Base-by-base conservation (phyloP, 2,888 invertebrate species). In the Rhabditoides inermis region DNA sequence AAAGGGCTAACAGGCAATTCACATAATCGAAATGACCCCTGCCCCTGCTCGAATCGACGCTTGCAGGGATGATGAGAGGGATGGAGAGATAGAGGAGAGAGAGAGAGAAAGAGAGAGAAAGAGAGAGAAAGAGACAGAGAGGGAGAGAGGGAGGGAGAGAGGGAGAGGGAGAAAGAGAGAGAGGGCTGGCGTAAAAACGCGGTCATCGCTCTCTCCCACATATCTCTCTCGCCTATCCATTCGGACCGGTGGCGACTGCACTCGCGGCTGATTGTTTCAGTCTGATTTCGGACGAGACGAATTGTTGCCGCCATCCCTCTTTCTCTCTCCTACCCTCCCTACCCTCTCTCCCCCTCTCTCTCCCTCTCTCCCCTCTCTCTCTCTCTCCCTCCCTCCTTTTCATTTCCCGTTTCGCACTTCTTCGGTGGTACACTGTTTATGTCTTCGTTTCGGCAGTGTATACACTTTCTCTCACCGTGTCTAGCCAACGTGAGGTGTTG, bases 1-100 rank as follows among this genome's bases (percentile, higher is more conserved):
- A 36, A 36, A 18, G 46, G 45, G 42, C 46, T 46, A 47, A 54
- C 50, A 54, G 35, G 50, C 49, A 47, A 54, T 54, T 39, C 45
- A 46, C 28, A 26, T 30, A 7, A 20, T 36, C 48, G 48, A n/a
- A n/a, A n/a, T n/a, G n/a, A n/a, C n/a, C n/a, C n/a, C n/a, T n/a
- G n/a, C n/a, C n/a, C n/a, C n/a, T n/a, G n/a, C n/a, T n/a, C n/a
- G n/a, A n/a, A n/a, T n/a, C n/a, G n/a, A n/a, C n/a, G n/a, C n/a
- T n/a, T n/a, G 18, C 7, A 39, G 40, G 20, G 40, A 20, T 12
- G 18, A 18, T 15, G 39, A 39, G 39, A 20, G 39, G 18, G 20
- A 39, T 6, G 18, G 39, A 20, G 39, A 39, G 20, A 20, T 15
- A 7, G 18, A 1, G 40, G 20, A 39, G 12, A 39, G 15, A 20